phyloP scores from a whole-genome alignment of 1,140 invertebrate genomes.

The Caenorhabditis latens region DNA sequence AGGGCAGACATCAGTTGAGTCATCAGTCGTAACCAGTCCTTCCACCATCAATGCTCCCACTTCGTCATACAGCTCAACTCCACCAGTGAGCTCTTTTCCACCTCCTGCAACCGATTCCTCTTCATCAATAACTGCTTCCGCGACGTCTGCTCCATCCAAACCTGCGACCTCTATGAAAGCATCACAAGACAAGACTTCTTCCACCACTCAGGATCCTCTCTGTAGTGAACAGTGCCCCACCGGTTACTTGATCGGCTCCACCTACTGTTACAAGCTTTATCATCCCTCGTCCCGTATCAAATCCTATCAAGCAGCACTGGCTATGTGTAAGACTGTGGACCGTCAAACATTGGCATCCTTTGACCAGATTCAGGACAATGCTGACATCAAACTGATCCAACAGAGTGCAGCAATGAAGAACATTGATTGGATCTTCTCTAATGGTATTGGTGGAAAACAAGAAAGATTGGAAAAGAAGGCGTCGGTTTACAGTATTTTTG shows the following conservation, averaged over 20 bases:
- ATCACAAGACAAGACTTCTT: not conserved
- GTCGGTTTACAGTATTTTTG: not conserved
- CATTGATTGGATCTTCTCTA: conserved; percentile 6
- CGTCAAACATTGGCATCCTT: not conserved
- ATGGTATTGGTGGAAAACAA: not conserved
- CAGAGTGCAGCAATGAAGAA: not conserved
- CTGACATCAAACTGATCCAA: not conserved
- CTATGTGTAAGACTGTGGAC: not conserved
- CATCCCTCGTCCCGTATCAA: not conserved
- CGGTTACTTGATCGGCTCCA: not conserved
- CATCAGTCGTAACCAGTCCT: no score
- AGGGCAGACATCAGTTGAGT: no score
- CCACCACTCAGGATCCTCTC: not conserved
- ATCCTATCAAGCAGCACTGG: not conserved
- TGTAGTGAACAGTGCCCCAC: not conserved
- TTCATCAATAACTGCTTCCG: no score
- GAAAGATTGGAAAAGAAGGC: not conserved
- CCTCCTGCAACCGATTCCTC: no score
- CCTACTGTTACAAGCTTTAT: not conserved
- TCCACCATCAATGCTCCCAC: no score
- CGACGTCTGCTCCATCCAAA: no score
- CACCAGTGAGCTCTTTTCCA: no score
- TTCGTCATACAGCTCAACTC: no score
- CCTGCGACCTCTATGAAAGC: no score
- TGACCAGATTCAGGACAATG: not conserved